A percentile compares a stretch with the other conserved stretches of the same genome.
Conservation (phyloP, 92 coral and sea anemone genomes). For the Isaurus tuberculatus region DNA sequence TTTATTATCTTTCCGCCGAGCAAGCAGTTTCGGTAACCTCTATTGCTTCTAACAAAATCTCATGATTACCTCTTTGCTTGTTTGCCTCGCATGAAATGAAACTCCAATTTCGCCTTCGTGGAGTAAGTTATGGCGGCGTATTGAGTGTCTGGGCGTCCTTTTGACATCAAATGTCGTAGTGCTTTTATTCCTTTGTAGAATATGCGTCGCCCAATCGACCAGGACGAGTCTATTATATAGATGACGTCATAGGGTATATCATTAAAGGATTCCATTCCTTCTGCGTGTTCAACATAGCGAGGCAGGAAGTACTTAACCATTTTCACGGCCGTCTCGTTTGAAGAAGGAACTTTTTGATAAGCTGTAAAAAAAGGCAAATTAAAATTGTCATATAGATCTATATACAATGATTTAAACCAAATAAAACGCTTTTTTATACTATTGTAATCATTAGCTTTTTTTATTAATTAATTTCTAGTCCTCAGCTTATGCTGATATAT, state of each 20-base stretch:
- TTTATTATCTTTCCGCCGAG: no score
- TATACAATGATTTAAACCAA: background rate
- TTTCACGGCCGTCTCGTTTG: slow-evolving; percentile 50
- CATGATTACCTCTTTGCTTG: slow-evolving; percentile 34
- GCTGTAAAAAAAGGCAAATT: slow-evolving; percentile 15
- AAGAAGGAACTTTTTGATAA: slow-evolving; percentile 34
- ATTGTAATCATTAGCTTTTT: no score
- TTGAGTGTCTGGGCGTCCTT: slow-evolving; percentile 45
- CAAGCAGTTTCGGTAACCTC: no score
- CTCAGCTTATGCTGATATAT: no score
- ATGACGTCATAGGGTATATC: slow-evolving; percentile 55
- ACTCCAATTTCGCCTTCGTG: slow-evolving; percentile 50
- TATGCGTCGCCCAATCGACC: slow-evolving; percentile 53
- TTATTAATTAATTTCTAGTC: no score
- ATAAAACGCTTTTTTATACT: background rate
- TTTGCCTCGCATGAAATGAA: slow-evolving; percentile 38
- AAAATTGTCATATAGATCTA: no score
- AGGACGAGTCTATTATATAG: slow-evolving; percentile 68
- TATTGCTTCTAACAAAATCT: no score
- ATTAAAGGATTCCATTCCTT: background rate
- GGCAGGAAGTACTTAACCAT: slow-evolving; percentile 51
- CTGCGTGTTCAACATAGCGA: slow-evolving; percentile 40
- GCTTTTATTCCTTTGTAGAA: slow-evolving; percentile 57
- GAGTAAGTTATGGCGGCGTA: slow-evolving; percentile 72
- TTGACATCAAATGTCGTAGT: slow-evolving; percentile 44